phyloP scores from a whole-genome alignment of 2,113 vertebrate species.

The Chunga burmeisteri region DNA sequence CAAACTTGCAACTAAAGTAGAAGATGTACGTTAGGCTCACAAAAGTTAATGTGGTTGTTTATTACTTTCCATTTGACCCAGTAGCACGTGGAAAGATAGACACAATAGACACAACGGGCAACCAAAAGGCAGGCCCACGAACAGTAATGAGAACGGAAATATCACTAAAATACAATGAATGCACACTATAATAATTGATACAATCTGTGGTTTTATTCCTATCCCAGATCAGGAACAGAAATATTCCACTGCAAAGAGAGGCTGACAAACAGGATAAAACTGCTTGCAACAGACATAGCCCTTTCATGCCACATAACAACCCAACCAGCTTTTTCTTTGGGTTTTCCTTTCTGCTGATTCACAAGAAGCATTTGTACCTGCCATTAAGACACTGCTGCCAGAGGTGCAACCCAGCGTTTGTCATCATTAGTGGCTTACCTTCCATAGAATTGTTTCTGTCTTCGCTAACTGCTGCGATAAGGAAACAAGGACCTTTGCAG shows the following conservation, averaged over 20 bases:
- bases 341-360: not conserved
- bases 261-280: not conserved
- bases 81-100: not conserved
- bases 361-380: not conserved
- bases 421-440: not conserved
- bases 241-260: not conserved
- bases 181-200: not conserved
- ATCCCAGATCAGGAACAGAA: not conserved
- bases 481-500: not conserved
- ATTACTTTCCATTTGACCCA: not conserved
- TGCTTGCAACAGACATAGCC: fast-evolving
- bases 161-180: not conserved
- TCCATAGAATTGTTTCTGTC: not conserved
- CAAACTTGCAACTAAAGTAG: not conserved
- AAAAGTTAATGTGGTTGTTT: not conserved
- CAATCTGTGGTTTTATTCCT: not conserved
- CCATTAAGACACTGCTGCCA: not conserved
- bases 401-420: not conserved
- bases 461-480: not conserved
- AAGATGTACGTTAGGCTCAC: not conserved
- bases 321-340: not conserved
- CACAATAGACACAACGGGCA: not conserved
- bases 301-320: not conserved
- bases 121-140: not conserved
- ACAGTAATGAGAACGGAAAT: not conserved